Evolutionary conservation across 2,888 invertebrate genomes (phyloP).

Genomic region (Harpagoxenus sublaevis): DNA sequence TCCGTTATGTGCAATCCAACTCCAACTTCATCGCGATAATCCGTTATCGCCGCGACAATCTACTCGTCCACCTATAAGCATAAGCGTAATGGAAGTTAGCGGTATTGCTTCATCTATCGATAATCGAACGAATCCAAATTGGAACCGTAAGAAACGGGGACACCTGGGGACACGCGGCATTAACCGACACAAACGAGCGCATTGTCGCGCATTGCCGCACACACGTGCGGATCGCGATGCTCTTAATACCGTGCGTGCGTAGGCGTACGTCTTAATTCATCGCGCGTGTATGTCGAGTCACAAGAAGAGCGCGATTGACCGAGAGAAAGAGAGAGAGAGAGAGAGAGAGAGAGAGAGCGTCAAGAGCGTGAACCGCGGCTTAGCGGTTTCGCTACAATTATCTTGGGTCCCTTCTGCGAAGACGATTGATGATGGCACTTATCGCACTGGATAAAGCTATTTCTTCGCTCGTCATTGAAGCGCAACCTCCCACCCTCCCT

Average conservation of each 20-base stretch:
- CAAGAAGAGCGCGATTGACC: conserved; percentile 53
- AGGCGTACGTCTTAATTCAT: conserved; percentile 30
- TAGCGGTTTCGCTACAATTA: conserved; percentile 61
- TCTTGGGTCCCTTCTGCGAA: conserved; percentile 45
- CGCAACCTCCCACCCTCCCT: too few species aligned
- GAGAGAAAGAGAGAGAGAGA: neutral
- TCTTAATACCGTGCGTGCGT: conserved; percentile 13
- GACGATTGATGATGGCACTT: conserved; percentile 57
- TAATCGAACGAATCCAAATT: conserved; percentile 14
- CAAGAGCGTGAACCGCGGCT: conserved; percentile 41
- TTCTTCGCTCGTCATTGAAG: conserved; percentile 42
- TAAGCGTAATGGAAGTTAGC: neutral
- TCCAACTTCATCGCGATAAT: neutral
- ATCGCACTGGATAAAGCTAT: conserved; percentile 42
- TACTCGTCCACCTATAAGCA: neutral
- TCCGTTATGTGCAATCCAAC: conserved; percentile 8
- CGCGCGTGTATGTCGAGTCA: conserved; percentile 34
- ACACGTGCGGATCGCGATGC: neutral
- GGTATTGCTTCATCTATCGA: conserved; percentile 8
- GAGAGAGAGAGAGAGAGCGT: too few species aligned
- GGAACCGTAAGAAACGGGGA: conserved; percentile 20
- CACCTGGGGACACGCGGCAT: conserved; percentile 3
- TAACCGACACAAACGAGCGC: neutral
- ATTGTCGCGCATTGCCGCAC: neutral
- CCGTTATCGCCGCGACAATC: conserved; percentile 18